Base-by-base conservation (phyloP, 2,888 invertebrate species). In the Branchellion lobata region DNA sequence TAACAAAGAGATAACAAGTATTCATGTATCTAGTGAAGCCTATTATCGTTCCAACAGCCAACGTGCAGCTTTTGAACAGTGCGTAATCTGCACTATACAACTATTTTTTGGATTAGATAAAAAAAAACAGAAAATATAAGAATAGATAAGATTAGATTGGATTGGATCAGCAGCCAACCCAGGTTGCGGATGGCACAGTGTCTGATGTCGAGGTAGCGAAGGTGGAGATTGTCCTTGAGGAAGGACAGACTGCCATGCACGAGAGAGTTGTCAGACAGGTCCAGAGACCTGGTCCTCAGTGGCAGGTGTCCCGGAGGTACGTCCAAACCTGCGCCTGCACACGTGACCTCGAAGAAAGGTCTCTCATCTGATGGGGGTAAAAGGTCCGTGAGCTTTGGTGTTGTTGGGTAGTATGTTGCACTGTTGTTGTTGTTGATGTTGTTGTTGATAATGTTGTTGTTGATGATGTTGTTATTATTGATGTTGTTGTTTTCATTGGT, bases 231-330 rank as follows among this genome's bases (percentile, higher is more conserved):
- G 51, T 79, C 65, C 24, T 75, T 78, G 40, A 82, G 57, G 29
- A 65, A 71, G 21, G 71, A 57, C 21, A 83, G 57, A 71, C 78
- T 74, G n/a, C 74, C 79, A 3, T 71, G 71, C 27, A 79, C 75
- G 40, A 83, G 51, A n/a, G 80, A 78, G 57, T 83, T 83, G 33
- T 73, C 76, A 14, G 75, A 80, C 27, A 83, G 69, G 47, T 81
- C 73, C 27, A 82, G 74, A 18, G 68, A 79, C 40, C 80, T 79
- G 3, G 79, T 78, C 18, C 79, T 79, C 14, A 65, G 34, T n/a
- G 82, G 77, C 8, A 83, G 69, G 73, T 80, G 80, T 21, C 61
- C n/a, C 8, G 83, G 83, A 5, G 81, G 80, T 11, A 71, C 77
- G 27, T 68, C 72, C 21, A 83, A 74, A n/a, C 73, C 80, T 3